phyloP scores from a whole-genome alignment of 2,888 invertebrate species.

The Alentia gelatinosa region DNA sequence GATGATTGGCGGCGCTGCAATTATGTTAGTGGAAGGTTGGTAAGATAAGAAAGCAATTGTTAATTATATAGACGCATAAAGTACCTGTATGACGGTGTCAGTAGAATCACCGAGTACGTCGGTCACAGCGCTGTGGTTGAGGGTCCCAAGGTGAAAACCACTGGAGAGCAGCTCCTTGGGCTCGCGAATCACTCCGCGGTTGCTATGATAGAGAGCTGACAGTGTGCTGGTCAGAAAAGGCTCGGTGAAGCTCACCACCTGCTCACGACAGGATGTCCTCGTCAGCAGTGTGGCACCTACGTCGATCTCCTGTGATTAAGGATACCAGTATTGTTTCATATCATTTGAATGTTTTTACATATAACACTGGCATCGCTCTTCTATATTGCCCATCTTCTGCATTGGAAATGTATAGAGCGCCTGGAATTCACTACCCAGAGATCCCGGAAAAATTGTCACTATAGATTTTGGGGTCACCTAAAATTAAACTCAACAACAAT shows the following conservation, averaged over 20 bases:
- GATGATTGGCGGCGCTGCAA: background rate
- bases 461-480: too few relatives aligned
- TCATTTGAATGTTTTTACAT: too few relatives aligned
- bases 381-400: too few relatives aligned
- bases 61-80: too few relatives aligned
- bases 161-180: constrained; percentile 29
- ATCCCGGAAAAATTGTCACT: too few relatives aligned
- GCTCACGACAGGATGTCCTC: background rate
- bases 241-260: background rate
- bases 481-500: too few relatives aligned
- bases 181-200: background rate
- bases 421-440: too few relatives aligned
- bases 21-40: too few relatives aligned
- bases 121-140: constrained; percentile 8
- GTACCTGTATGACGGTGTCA: background rate
- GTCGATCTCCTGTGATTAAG: constrained; percentile 51
- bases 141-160: background rate
- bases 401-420: too few relatives aligned
- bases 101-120: constrained; percentile 5
- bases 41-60: too few relatives aligned
- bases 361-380: too few relatives aligned
- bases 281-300: constrained; percentile 28
- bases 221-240: constrained; percentile 41
- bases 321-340: too few relatives aligned
- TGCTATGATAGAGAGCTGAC: constrained; percentile 32